Evolutionary conservation across 2,888 invertebrate genomes (phyloP), one percentile per base, ranked within the genome.

Genomic region (Platerodrilus igneus): DNA sequence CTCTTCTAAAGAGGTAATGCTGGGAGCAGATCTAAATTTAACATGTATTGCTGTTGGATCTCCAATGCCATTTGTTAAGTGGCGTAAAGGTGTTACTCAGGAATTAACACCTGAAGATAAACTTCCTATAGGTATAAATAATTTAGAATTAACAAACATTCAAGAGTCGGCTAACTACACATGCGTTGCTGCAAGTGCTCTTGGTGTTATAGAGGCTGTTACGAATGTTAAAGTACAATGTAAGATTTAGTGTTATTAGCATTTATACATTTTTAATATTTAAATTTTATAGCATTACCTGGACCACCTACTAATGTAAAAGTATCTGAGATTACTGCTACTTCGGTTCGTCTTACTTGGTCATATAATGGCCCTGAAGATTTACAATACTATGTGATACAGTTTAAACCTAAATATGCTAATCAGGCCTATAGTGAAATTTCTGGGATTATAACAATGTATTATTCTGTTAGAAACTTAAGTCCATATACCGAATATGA

Each of bases 31-130:
- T 62, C 74, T 96, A 53, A 96, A 92, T 66, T 73, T 99, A 51
- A 93, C 93, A 39, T 99, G 99, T 68, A 93, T 95, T 37, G 97
- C 97, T 6, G 89, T 92, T 17, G 97, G 99, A 11, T 92, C 96
- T 0, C 97, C 97, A 4, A 95, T 97, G 95, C 99, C 97, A 1
- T 85, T 82, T 56, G 95, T 99, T 36, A 93, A 91, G 69, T 91
- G 91, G 91, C 80, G 86, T 53, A 86, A 87, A 72, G 89, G 83
- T 34, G 75, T 82, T 18, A 79, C 80, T 6, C 81, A 81, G 64
- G 92, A 92, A 70, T 69, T 93, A 50, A 91, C 91, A 0, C 87
- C 90, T 0, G 91, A 91, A 66, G 90, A 92, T 68, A 83, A 88
- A 56, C 77, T 90, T 38, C 83, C 87, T 0, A 77, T 90, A 29